Evolutionary conservation across 1,140 invertebrate genomes (phyloP), one percentile per base, ranked within the genome.

Genomic region (Choristoneura fumiferana): DNA sequence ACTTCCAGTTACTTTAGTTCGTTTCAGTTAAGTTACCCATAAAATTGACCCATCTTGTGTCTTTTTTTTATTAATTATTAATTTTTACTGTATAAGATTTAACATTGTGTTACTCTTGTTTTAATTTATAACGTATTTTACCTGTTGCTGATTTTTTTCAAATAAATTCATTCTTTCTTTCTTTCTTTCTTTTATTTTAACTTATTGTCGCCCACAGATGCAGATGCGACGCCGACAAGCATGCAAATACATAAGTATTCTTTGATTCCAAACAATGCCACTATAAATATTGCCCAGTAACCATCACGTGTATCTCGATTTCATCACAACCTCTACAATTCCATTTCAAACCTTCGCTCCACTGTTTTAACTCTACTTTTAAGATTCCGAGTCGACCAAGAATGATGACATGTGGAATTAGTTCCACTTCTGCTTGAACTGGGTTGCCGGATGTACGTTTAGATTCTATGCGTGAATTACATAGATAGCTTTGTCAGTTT

Each of bases 331-430:
- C 39, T 22, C 22, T 12, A n/a, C 22, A 9, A 29, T 22, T 49
- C 12, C 0, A 49, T 18, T 45, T 22, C 22, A 17, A 49, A 12
- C 22, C 43, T 49, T 49, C 9, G 1, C 10, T 6, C 8, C 1
- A 4, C n/a, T 17, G 10, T 22, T 4, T 22, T 22, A 5, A 49
- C 12, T 10, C 12, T 10, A 18, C 22, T 49, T 49, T 49, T 1
- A 2, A 13, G 29, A 8, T 17, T n/a, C 13, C n/a, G 6, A 8
- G 18, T 8, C 12, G 18, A 6, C 22, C 2, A 6, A 6, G 22
- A 29, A 49, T 49, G 43, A 49, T 49, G 43, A 49, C 43, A 49
- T 49, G 10, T 49, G 10, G 22, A 29, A 49, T 49, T 49, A 49
- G 43, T 49, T 49, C 43, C 22, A 18, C 43, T 29, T 49, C 4